phyloP scores from a whole-genome alignment of 2,888 invertebrate genomes.

The Neoaliturus tenellus region DNA sequence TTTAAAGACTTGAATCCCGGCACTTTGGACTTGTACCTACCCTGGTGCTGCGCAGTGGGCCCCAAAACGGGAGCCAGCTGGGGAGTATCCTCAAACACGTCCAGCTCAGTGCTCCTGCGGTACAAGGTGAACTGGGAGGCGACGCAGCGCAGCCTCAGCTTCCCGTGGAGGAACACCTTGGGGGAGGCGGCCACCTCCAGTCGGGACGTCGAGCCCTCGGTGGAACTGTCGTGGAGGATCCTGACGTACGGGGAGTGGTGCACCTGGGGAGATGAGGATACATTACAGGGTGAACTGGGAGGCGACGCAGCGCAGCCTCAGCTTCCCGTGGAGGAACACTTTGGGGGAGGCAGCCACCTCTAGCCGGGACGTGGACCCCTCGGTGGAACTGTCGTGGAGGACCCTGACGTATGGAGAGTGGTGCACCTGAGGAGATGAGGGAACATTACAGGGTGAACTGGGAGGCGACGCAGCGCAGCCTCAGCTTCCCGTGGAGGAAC shows the following conservation, averaged over 20 bases:
- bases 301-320: conserved; percentile 67
- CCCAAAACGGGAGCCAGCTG: conserved; percentile 69
- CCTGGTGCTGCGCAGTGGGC: conserved; percentile 71
- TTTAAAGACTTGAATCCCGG: too few relatives aligned
- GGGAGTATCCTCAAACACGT: conserved; percentile 68
- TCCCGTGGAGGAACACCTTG: conserved; percentile 65
- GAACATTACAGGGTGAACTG: conserved; percentile 61
- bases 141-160: conserved; percentile 67
- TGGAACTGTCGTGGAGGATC: background rate
- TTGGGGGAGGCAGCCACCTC: conserved; percentile 65
- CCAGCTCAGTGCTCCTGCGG: conserved; percentile 65
- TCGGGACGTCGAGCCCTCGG: background rate
- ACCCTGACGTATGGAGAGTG: conserved; percentile 1
- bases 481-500: conserved; percentile 66
- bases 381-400: background rate
- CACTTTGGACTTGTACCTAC: too few relatives aligned
- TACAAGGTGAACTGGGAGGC: conserved; percentile 68
- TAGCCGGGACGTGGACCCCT: conserved; percentile 28
- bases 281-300: conserved; percentile 67
- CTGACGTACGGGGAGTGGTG: conserved; percentile 10
- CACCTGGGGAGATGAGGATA: background rate
- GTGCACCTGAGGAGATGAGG: background rate
- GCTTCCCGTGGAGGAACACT: conserved; percentile 66
- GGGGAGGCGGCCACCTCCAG: conserved; percentile 65
- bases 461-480: conserved; percentile 67